These are phyloP conservation scores for Prosopocoilus inquinatus DNA, from an alignment of 2,888 invertebrate genomes.

Conservation along the genomic window DNA sequence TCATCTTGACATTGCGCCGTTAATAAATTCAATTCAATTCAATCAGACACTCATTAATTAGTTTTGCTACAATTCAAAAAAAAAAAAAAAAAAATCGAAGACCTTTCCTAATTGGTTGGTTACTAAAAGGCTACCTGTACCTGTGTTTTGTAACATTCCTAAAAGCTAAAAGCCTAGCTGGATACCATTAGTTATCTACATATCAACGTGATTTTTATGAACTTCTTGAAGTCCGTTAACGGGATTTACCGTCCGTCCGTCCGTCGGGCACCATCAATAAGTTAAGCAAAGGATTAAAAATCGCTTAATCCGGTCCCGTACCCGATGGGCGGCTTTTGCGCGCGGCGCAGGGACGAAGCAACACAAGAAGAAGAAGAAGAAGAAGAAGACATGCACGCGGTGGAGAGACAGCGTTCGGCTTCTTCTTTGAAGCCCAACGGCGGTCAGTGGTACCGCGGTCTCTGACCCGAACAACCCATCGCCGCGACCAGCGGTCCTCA, in stretches of 20 bases:
- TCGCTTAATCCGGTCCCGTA: constrained; percentile 3
- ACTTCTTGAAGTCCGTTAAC: background rate
- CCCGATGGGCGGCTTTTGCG: background rate
- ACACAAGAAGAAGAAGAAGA: background rate
- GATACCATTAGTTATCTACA: too few relatives aligned
- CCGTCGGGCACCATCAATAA: background rate
- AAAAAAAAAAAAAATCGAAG: too few relatives aligned
- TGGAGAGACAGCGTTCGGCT: constrained; percentile 1
- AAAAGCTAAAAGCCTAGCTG: too few relatives aligned
- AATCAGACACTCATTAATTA: too few relatives aligned
- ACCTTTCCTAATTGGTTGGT: too few relatives aligned
- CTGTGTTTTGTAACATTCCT: too few relatives aligned
- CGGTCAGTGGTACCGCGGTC: constrained; percentile 4
- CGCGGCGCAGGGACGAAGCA: background rate
- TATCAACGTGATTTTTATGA: too few relatives aligned
- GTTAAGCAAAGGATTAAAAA: background rate
- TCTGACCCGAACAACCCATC: constrained; percentile 5
- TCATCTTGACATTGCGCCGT: too few relatives aligned
- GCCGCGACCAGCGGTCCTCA: constrained; percentile 2
- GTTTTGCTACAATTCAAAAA: too few relatives aligned
- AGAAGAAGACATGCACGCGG: too few relatives aligned
- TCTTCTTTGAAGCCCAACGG: constrained; percentile 4
- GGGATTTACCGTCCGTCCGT: background rate
- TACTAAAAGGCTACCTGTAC: too few relatives aligned
- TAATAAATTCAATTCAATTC: too few relatives aligned